phyloP scores from a whole-genome alignment of 2,797 vertebrate genomes.

The Hafferia zeledoni region DNA sequence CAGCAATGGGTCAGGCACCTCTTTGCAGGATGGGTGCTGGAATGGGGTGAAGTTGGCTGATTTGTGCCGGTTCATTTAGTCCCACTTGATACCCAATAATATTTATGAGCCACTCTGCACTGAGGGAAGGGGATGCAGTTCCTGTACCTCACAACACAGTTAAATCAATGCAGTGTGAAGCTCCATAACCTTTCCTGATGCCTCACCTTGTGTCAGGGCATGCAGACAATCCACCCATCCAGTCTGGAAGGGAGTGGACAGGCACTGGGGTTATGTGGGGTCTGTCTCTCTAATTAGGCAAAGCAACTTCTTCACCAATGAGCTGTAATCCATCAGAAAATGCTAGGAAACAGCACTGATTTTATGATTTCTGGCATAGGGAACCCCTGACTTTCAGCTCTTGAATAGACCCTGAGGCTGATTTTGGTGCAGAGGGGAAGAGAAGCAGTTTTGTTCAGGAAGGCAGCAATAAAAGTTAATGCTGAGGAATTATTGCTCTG shows the following conservation, averaged over 20 bases:
- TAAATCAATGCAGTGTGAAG: background rate
- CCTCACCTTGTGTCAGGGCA: background rate
- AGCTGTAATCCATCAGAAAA: background rate
- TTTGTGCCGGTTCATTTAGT: background rate
- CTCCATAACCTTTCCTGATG: background rate
- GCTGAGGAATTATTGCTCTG: background rate
- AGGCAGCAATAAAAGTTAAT: background rate
- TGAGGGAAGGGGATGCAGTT: background rate
- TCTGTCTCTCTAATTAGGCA: background rate
- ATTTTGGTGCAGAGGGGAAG: background rate
- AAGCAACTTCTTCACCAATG: background rate
- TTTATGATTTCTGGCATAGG: background rate
- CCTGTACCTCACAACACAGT: background rate
- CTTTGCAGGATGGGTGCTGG: background rate
- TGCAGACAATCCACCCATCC: background rate
- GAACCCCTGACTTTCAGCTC: background rate
- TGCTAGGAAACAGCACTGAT: background rate
- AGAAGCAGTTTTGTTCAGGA: background rate
- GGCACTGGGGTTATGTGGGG: background rate
- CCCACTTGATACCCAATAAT: background rate
- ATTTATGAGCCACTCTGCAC: background rate
- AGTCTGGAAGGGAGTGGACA: fast-evolving
- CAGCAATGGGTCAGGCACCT: background rate
- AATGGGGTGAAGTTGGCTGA: background rate
- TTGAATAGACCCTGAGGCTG: background rate